These are phyloP conservation scores for Cosmia pyralina DNA, from an alignment of 2,888 invertebrate species.

Conservation along the genomic window DNA sequence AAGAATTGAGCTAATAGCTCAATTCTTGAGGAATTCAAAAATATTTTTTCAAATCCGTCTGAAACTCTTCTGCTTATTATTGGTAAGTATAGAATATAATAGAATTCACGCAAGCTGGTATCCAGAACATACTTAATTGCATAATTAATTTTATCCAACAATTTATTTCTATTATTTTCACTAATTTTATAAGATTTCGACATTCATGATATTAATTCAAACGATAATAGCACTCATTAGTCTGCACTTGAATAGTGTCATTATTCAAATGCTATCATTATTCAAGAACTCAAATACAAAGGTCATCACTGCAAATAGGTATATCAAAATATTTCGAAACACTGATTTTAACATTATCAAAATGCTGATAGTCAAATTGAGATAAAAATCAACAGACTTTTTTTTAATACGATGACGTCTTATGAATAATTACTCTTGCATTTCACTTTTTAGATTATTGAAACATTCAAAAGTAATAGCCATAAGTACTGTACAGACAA, in stretches of 20 bases:
- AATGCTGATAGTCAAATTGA: constrained; percentile 4
- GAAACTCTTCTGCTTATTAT: too few relatives aligned
- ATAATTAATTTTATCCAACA: not conserved
- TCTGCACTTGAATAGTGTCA: constrained; percentile 22
- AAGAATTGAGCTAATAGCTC: too few relatives aligned
- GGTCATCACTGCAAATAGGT: constrained; percentile 18
- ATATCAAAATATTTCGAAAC: constrained; percentile 22
- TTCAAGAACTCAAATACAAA: constrained; percentile 32
- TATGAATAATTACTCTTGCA: not conserved
- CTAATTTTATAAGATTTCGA: not conserved
- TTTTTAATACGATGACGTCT: not conserved
- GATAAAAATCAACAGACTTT: not conserved
- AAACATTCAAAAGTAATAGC: not conserved
- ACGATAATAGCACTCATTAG: constrained; percentile 32
- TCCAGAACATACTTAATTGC: not conserved
- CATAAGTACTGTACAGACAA: not conserved
- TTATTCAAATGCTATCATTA: constrained; percentile 46
- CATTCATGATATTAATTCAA: constrained; percentile 21
- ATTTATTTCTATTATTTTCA: not conserved
- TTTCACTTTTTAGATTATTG: constrained; percentile 3
- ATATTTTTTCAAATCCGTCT: too few relatives aligned
- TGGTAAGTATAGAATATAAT: too few relatives aligned
- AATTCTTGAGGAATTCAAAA: too few relatives aligned
- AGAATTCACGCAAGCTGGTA: too few relatives aligned
- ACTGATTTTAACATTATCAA: constrained; percentile 8